phyloP scores from a whole-genome alignment of 92 coral and sea anemone species.

The Actinernus sp. region DNA sequence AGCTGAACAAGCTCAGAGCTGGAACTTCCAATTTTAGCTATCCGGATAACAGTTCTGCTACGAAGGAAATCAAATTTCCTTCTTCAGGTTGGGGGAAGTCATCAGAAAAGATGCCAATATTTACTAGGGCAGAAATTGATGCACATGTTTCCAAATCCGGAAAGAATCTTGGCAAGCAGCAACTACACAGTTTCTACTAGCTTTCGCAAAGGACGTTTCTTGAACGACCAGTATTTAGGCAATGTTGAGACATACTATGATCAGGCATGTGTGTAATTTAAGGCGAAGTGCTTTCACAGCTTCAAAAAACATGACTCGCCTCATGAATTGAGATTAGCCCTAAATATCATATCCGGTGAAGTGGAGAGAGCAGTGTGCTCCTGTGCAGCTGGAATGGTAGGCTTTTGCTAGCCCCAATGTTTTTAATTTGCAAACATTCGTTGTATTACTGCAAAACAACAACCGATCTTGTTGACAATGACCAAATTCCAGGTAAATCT shows the following conservation, averaged over 20 bases:
- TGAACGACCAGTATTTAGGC: constrained; percentile 52
- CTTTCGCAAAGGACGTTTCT: constrained; percentile 57
- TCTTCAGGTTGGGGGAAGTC: constrained; percentile 23
- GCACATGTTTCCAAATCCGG: constrained; percentile 22
- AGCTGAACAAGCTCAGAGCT: constrained; percentile 3
- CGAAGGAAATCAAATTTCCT: constrained; percentile 18
- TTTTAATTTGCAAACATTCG: constrained; percentile 52
- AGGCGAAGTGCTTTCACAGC: constrained; percentile 48
- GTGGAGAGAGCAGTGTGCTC: constrained; percentile 40
- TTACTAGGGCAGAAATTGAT: constrained; percentile 35
- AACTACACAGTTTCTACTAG: constrained; percentile 53
- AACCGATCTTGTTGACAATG: constrained; percentile 37
- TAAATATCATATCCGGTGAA: constrained; percentile 47
- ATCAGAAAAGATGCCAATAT: constrained; percentile 20
- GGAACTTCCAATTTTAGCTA: not conserved
- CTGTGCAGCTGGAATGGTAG: constrained; percentile 60
- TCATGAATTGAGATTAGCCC: constrained; percentile 42
- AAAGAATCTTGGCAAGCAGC: constrained; percentile 36
- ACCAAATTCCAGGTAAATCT: constrained; percentile 34
- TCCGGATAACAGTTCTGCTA: not conserved
- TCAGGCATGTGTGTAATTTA: constrained; percentile 38
- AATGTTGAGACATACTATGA: constrained; percentile 33
- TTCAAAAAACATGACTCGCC: constrained; percentile 50
- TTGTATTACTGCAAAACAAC: constrained; percentile 45
- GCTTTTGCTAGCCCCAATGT: constrained; percentile 51